phyloP scores from a whole-genome alignment of 2,888 invertebrate genomes.

The Scaptomyza flava region DNA sequence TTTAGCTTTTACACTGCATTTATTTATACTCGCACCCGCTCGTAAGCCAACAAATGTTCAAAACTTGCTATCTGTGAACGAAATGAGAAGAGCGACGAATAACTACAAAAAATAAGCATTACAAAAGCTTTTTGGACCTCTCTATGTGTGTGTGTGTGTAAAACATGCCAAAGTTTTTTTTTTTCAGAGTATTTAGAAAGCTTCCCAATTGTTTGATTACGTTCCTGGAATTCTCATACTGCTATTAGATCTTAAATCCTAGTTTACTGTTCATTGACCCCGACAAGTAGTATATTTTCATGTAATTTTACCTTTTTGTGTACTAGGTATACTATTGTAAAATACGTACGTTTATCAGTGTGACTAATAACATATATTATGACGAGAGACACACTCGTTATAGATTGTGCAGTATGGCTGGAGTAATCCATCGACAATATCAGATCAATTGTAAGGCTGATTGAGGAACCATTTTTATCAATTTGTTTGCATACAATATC shows the following conservation, averaged over 20 bases:
- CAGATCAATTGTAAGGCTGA: not conserved
- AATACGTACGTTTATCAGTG: not conserved
- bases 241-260: not conserved
- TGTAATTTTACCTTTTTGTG: not conserved
- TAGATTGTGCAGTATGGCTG: too few relatives aligned
- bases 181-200: conserved; percentile 2
- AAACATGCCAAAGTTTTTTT: not conserved
- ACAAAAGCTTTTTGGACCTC: conserved; percentile 12
- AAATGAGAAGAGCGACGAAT: conserved; percentile 6
- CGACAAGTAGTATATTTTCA: not conserved
- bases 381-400: not conserved
- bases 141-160: not conserved
- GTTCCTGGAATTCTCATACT: not conserved
- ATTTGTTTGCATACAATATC: not conserved
- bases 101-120: not conserved
- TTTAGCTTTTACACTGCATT: not conserved
- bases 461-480: not conserved
- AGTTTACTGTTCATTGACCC: not conserved
- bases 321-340: not conserved
- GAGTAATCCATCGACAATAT: not conserved
- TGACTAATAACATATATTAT: not conserved
- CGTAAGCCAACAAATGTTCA: conserved; percentile 1
- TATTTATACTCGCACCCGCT: conserved; percentile 12
- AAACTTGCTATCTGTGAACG: conserved; percentile 5
- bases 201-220: not conserved